Evolutionary conservation across 2,888 invertebrate species (phyloP).

Genomic region (Agrilus cyanescens): DNA sequence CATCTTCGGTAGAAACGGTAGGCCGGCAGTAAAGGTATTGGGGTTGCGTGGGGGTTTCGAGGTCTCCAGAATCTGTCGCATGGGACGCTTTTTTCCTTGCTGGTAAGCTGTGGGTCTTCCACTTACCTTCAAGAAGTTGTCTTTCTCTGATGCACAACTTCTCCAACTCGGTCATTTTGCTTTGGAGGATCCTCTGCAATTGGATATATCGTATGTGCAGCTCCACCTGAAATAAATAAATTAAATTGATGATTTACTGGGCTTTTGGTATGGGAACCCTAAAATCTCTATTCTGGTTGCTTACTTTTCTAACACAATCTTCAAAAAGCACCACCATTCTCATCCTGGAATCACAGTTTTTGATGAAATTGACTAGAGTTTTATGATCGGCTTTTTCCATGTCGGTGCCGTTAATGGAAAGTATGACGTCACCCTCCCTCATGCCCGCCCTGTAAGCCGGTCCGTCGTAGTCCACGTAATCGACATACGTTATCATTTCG

Average conservation of each 20-base stretch:
- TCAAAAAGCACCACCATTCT: constrained; percentile 94
- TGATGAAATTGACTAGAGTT: constrained; percentile 83
- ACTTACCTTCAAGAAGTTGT: constrained; percentile 72
- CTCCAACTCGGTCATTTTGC: constrained; percentile 75
- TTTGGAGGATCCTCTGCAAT: constrained; percentile 71
- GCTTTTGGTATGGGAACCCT: neutral
- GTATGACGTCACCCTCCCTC: constrained; percentile 91
- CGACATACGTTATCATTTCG: constrained; percentile 94
- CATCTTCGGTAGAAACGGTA: constrained; percentile 73
- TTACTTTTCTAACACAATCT: constrained; percentile 86
- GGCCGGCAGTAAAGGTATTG: constrained; percentile 55
- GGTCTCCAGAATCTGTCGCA: constrained; percentile 38
- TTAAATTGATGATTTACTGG: neutral
- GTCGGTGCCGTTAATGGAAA: constrained; percentile 91
- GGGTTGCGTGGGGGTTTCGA: constrained; percentile 40
- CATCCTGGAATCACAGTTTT: constrained; percentile 80
- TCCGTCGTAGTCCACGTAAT: constrained; percentile 87
- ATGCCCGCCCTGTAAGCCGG: constrained; percentile 88
- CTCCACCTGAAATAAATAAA: constrained; percentile 50
- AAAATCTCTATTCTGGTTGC: too few relatives aligned
- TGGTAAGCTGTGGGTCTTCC: constrained; percentile 83
- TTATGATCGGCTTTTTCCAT: constrained; percentile 93
- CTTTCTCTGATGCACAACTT: constrained; percentile 69
- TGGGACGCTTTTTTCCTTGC: constrained; percentile 69
- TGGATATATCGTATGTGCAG: constrained; percentile 88